phyloP scores from a whole-genome alignment of 2,888 invertebrate species.

The Tubiluchus corallicola region DNA sequence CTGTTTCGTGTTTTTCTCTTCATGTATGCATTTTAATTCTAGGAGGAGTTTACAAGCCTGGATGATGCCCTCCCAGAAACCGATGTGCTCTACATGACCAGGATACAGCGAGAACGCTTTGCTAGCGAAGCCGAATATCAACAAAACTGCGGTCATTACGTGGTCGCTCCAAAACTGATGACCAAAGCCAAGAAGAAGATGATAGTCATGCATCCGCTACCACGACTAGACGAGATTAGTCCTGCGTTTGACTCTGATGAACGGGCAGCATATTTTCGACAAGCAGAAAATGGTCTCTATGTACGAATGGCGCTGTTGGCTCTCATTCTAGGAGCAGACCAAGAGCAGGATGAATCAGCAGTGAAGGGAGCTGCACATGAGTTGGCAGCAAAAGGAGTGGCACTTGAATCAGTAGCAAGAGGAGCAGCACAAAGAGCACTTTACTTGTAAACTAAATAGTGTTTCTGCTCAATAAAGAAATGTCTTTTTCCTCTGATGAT shows the following conservation, averaged over 20 bases:
- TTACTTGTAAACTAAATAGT: too few relatives aligned
- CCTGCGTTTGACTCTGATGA: constrained; percentile 87
- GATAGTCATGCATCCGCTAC: constrained; percentile 93
- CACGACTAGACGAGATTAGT: constrained; percentile 73
- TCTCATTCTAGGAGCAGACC: constrained; percentile 55
- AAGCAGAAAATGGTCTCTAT: constrained; percentile 94
- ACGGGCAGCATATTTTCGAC: constrained; percentile 92
- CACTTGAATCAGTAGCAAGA: constrained; percentile 4
- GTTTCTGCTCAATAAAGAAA: too few relatives aligned
- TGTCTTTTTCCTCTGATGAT: too few relatives aligned
- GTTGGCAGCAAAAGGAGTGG: constrained; percentile 8
- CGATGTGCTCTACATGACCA: constrained; percentile 94
- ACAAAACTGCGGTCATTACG: constrained; percentile 64
- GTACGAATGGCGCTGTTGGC: constrained; percentile 92
- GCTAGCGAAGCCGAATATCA: constrained; percentile 61
- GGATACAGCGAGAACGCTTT: constrained; percentile 89
- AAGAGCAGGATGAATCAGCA: background rate
- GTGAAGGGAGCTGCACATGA: constrained; percentile 8
- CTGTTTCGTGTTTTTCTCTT: too few relatives aligned
- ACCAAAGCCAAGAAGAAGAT: constrained; percentile 71
- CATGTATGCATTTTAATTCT: too few relatives aligned
- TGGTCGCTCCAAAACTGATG: constrained; percentile 88
- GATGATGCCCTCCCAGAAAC: constrained; percentile 76
- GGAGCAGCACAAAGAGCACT: constrained; percentile 8
- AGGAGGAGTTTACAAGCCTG: constrained; percentile 34